Evolutionary conservation across 2,888 invertebrate genomes (phyloP).

Genomic region (Camptogramma bilineatum): DNA sequence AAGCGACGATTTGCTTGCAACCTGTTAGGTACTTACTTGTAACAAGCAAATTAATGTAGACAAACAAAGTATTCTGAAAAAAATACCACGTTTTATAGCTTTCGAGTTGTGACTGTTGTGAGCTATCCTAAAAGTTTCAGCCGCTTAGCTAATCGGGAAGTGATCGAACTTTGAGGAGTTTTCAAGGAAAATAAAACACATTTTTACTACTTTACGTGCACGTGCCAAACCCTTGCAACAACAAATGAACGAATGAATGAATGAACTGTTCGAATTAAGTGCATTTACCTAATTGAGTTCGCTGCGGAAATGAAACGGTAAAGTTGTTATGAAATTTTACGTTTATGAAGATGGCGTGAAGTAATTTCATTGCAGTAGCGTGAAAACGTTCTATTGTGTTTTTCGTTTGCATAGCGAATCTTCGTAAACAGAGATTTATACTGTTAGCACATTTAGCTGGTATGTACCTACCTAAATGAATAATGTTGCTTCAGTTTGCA

Average conservation of each 20-base stretch:
- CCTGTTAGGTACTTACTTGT: too few relatives aligned
- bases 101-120: too few relatives aligned
- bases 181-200: too few relatives aligned
- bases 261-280: conserved; percentile 19
- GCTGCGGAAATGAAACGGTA: conserved; percentile 10
- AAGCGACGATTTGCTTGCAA: too few relatives aligned
- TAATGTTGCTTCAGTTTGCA: background rate
- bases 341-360: conserved; percentile 3
- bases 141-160: too few relatives aligned
- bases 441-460: background rate
- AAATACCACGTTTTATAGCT: too few relatives aligned
- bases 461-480: too few relatives aligned
- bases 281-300: conserved; percentile 2
- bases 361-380: background rate
- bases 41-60: too few relatives aligned
- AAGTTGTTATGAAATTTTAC: conserved; percentile 3
- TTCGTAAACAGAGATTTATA: conserved; percentile 1
- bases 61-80: too few relatives aligned
- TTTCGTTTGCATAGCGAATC: conserved; percentile 5
- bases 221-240: background rate
- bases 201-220: background rate
- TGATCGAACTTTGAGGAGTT: too few relatives aligned
- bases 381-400: conserved; percentile 6
- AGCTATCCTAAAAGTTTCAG: too few relatives aligned
- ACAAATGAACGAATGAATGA: conserved; percentile 15